Evolutionary conservation across 1,140 invertebrate genomes (phyloP), one percentile per base, ranked within the genome.

Genomic region (Drosophila teissieri): DNA sequence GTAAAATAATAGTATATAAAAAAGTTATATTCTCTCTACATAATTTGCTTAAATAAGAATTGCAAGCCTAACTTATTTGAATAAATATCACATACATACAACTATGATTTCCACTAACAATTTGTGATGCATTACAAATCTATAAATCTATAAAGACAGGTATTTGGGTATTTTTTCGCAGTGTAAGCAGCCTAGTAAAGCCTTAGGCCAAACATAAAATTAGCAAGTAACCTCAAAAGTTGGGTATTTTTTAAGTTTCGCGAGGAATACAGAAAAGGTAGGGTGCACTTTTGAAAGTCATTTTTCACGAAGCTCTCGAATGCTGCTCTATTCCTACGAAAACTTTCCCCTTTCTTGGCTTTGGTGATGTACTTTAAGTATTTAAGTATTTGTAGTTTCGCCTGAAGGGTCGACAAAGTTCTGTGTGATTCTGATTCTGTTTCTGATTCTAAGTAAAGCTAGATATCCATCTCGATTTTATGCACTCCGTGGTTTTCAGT

Each of bases 401-500:
- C n/a, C 22, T 7, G n/a, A 39, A 40, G 34, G 22, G 22, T 64
- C 31, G 15, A 4, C 6, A 6, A 27, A 12, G 44, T 64, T 64
- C 44, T 22, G 34, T 65, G 60, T 49, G 61, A 31, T 31, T 31
- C 31, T 10, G 6, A 31, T 31, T 31, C 6, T 12, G 15, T 27
- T 31, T 31, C 27, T 8, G 15, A 48, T 63, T 63, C 39, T 15
- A 17, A n/a, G 8, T 48, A 45, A 31, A 49, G 19, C 17, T 11
- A 42, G 68, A 70, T 72, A 72, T 49, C 12, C 37, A 72, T 70
- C 44, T 42, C 36, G 3, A 14, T 27, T 31, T 67, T 44, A 10
- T 51, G 51, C 48, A 19, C 64, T 22, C 37, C 17, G 22, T 37
- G 15, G 68, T 60, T 44, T 45, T 37, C 40, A 36, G 24, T 36